Evolutionary conservation across 1,140 invertebrate genomes (phyloP), one percentile per base, ranked within the genome.

Genomic region (Psilanteris sp.): DNA sequence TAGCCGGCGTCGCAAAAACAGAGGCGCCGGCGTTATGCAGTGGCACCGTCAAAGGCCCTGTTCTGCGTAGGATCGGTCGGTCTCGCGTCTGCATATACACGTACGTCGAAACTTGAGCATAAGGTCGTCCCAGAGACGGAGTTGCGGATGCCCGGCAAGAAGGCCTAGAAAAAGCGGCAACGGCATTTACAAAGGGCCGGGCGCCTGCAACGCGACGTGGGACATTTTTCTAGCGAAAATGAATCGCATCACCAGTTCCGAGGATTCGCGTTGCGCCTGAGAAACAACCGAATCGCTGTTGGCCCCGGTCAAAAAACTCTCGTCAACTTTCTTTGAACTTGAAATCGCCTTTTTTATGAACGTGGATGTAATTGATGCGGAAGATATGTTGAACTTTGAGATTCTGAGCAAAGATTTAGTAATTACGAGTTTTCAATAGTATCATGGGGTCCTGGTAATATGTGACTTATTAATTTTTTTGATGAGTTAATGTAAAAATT

Each of bases 141-240:
- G 55, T 37, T 18, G 44, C 32, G 39, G 62, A 61, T 72, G 44
- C 36, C 18, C 39, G 22, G 57, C 39, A 77, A 77, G 68, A 68
- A 77, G 68, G 57, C 22, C 46, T 70, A 70, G 57, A 70, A 73
- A 73, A 73, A 73, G 64, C 32, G 39, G 75, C 52, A 62, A 64
- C 70, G 62, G 75, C 52, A 68, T 70, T 32, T 39, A 64, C 70
- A 78, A 78, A 78, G 75, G 75, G 13, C 41, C 10, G 39, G 36
- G 41, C 50, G 55, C 27, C 22, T 29, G 67, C 46, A 22, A 36
- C 32, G 11, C 55, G 55, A 73, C 64, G 68, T 41, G 68, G 52
- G 48, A 77, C 75, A 77, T 72, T 79, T 79, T 79, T 79, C 77
- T 76, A 71, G 67, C 39, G 71, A 76, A 79, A 76, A 76, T 76